Percentiles rank a stretch among this genome's conserved stretches.
Conservation (phyloP, 2,113 vertebrate species). For the Paradoxurus hermaphroditus region DNA sequence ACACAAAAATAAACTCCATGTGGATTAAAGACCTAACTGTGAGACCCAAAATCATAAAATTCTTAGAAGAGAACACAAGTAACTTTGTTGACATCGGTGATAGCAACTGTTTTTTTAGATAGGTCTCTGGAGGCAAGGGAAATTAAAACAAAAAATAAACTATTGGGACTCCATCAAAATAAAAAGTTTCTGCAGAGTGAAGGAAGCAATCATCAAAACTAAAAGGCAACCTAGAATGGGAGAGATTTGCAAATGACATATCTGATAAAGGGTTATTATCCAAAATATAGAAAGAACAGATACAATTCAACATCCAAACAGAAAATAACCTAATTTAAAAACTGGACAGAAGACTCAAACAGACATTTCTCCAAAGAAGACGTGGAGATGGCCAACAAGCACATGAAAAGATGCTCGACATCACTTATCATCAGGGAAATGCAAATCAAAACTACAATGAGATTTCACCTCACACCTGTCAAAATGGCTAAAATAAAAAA, state of each 20-base stretch:
- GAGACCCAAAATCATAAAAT: background rate
- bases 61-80: background rate
- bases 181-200: background rate
- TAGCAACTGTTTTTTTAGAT: background rate
- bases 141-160: background rate
- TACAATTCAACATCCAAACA: background rate
- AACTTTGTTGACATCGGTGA: background rate
- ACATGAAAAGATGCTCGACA: background rate
- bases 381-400: background rate
- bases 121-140: background rate
- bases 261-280: background rate
- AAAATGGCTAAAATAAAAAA: background rate
- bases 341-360: background rate
- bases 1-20: background rate
- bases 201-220: background rate
- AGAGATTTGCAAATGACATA: background rate
- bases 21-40: background rate
- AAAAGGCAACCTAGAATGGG: background rate
- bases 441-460: background rate
- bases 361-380: background rate
- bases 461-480: background rate
- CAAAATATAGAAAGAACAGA: background rate
- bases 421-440: background rate
- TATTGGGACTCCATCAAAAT: background rate
- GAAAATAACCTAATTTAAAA: background rate